These are phyloP conservation scores for Apomyelois bistriatella DNA, from an alignment of 2,888 invertebrate genomes.

Conservation along the genomic window DNA sequence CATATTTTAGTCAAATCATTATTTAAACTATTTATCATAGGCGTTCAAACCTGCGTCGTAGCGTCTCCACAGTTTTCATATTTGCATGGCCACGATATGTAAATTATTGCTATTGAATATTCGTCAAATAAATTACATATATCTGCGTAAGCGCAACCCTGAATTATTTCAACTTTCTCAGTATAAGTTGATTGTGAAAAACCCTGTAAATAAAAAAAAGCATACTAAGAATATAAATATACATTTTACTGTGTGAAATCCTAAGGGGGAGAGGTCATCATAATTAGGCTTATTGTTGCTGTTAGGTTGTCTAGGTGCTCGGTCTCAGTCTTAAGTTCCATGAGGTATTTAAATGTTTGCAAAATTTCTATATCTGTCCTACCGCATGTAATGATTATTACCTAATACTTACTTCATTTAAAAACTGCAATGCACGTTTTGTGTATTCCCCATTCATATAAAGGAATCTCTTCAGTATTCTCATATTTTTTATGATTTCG, in stretches of 20 bases:
- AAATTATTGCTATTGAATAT: slow-evolving; percentile 46
- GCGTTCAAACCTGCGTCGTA: slow-evolving; percentile 42
- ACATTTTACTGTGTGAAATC: too few species aligned
- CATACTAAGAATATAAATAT: too few species aligned
- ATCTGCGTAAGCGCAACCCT: slow-evolving; percentile 58
- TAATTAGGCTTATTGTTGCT: too few species aligned
- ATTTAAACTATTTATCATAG: not conserved
- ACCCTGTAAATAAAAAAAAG: slow-evolving; percentile 37
- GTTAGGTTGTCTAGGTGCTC: too few species aligned
- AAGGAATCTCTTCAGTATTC: slow-evolving; percentile 62
- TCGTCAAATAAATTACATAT: slow-evolving; percentile 65
- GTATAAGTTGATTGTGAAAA: slow-evolving; percentile 37
- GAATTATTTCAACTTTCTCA: slow-evolving; percentile 56
- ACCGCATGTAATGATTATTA: too few species aligned
- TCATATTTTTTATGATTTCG: slow-evolving; percentile 66
- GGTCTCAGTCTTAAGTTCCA: too few species aligned
- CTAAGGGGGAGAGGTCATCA: too few species aligned
- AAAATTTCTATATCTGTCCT: too few species aligned
- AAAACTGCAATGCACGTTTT: slow-evolving; percentile 57
- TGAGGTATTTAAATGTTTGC: too few species aligned
- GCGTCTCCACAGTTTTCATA: slow-evolving; percentile 40
- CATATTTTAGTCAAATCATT: too few species aligned
- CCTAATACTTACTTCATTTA: slow-evolving; percentile 49
- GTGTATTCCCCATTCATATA: slow-evolving; percentile 60
- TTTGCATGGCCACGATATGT: slow-evolving; percentile 57